Conservation (phyloP, 2,888 invertebrate species). For the Morpho achilles region DNA sequence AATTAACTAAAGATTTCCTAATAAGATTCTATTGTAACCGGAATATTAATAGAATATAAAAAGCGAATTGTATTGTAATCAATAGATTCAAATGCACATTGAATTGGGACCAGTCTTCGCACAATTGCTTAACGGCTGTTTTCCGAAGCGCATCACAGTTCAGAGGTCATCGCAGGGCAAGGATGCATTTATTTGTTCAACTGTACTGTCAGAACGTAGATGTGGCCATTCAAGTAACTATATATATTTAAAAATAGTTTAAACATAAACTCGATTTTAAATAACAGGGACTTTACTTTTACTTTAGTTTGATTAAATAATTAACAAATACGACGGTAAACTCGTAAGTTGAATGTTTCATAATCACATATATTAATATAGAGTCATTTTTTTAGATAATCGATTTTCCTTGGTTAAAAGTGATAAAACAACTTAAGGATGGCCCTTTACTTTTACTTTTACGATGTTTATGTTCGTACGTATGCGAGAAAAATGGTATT, state of each 20-base stretch:
- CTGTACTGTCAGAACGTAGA: slow-evolving; percentile 22
- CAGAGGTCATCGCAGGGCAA: slow-evolving; percentile 50
- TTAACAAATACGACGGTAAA: too few species aligned
- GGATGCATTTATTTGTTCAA: slow-evolving; percentile 32
- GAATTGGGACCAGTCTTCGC: slow-evolving; percentile 53
- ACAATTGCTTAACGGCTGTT: slow-evolving; percentile 50
- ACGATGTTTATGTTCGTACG: too few species aligned
- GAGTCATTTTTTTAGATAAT: too few species aligned
- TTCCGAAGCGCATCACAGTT: slow-evolving; percentile 46
- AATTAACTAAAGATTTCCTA: neutral
- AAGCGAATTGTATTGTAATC: slow-evolving; percentile 28
- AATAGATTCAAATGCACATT: slow-evolving; percentile 51
- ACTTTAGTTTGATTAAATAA: too few species aligned
- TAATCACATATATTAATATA: too few species aligned
- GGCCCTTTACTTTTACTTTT: too few species aligned
- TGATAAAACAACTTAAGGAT: too few species aligned
- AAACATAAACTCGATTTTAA: too few species aligned
- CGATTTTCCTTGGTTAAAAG: too few species aligned
- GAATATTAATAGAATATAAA: neutral
- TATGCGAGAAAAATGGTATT: too few species aligned
- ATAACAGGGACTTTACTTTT: too few species aligned
- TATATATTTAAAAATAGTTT: neutral
- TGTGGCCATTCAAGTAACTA: neutral
- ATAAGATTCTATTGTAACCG: slow-evolving; percentile 1
- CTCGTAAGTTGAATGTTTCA: too few species aligned